Conservation (phyloP, 64 coral and sea anemone genomes). For the Montipora foliosa region DNA sequence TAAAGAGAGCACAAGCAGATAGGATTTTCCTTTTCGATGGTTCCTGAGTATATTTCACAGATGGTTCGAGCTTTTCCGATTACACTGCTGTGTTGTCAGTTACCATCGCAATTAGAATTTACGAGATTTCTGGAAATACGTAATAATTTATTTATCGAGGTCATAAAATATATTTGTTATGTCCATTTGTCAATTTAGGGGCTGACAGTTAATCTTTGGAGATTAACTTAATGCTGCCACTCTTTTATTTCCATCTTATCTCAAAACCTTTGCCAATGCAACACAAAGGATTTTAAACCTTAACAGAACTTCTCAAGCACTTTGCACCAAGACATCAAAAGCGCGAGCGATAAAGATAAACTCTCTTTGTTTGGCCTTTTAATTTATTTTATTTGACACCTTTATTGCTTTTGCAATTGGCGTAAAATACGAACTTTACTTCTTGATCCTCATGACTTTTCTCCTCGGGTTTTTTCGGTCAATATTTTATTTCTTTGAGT, state of each 20-base stretch:
- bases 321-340: background rate
- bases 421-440: background rate
- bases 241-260: background rate
- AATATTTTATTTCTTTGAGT: no score
- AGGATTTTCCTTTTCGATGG: background rate
- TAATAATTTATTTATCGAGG: constrained; percentile 12
- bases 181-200: constrained; percentile 34
- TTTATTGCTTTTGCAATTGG: background rate
- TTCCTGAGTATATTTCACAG: background rate
- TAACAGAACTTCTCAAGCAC: background rate
- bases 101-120: background rate
- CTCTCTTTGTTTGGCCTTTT: background rate
- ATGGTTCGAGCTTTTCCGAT: background rate
- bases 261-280: constrained; percentile 5
- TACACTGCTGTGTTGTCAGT: background rate
- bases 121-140: background rate
- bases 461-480: no score
- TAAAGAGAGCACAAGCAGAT: background rate
- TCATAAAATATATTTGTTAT: background rate
- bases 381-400: background rate
- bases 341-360: background rate
- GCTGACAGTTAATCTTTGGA: constrained; percentile 2
- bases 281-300: constrained; percentile 27
- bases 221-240: constrained; percentile 11
- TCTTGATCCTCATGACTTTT: no score